These are phyloP conservation scores for Schizopygopsis malacanthus DNA, from an alignment of 2,797 vertebrate species.

Conservation along the genomic window DNA sequence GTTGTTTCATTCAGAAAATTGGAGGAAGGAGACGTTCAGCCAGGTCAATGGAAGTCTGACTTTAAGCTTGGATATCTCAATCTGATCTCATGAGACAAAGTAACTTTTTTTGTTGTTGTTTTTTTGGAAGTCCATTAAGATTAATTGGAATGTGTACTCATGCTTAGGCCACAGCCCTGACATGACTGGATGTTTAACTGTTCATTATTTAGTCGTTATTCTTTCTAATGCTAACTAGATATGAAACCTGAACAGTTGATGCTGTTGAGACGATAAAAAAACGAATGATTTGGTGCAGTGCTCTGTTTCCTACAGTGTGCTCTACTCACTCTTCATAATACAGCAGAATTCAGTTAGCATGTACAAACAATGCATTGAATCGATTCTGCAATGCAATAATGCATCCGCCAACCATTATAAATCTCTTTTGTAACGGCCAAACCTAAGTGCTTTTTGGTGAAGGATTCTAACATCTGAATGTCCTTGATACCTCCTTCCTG, in stretches of 20 bases:
- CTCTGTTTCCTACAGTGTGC: slow-evolving; percentile 3
- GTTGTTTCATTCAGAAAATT: not conserved
- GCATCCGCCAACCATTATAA: not conserved
- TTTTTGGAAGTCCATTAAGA: not conserved
- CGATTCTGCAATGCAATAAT: slow-evolving; percentile 34
- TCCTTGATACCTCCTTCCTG: slow-evolving; percentile 27
- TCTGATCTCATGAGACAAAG: not conserved
- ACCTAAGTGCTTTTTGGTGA: slow-evolving; percentile 35
- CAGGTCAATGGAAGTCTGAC: not conserved
- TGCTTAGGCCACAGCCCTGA: not conserved
- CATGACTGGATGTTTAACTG: slow-evolving; percentile 1
- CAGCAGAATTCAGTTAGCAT: slow-evolving; percentile 20
- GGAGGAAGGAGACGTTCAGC: not conserved
- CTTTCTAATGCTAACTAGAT: slow-evolving; percentile 1
- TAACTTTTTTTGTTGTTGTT: not conserved
- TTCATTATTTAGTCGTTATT: slow-evolving; percentile 30
- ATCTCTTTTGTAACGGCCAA: slow-evolving; percentile 35
- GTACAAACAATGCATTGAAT: slow-evolving; percentile 42
- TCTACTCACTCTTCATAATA: slow-evolving; percentile 19
- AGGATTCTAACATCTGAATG: slow-evolving; percentile 32
- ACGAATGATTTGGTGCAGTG: slow-evolving; percentile 10
- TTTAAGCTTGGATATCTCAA: not conserved
- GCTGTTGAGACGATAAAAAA: not conserved
- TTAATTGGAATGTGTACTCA: not conserved
- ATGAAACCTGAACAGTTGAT: slow-evolving; percentile 25